Base-by-base conservation (phyloP, 2,113 vertebrate species). In the Dissostichus mawsoni region DNA sequence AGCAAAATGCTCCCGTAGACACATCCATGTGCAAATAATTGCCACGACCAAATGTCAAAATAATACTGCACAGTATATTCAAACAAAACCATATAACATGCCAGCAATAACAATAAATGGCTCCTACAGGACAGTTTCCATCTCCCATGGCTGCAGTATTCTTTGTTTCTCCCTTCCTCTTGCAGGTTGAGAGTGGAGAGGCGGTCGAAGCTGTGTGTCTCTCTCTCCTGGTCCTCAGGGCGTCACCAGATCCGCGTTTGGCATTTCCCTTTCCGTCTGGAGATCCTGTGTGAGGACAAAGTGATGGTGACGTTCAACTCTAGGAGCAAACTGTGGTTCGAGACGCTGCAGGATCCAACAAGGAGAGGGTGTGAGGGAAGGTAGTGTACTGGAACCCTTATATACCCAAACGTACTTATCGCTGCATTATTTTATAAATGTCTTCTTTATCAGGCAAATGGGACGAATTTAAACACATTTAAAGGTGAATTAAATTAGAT, bases 251-350 rank as follows among this genome's bases (percentile, higher is more conserved):
- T 96, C 48, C 74, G 89, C 8, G 72, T 98, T 57, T 95, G 91
- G 69, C 90, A 78, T 70, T 92, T 93, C 51, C 97, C 97, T 16
- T 97, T 99, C 84, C 94, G 88, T 8, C 41, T 98, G 78, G 95
- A 97, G 82, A 77, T 99, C 74, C 82, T 94, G 71, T 95, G 90
- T 74, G 92, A 94, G 57, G 92, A 91, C 2, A 95, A 97, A 50
- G 84, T 87, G 81, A 50, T 96, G 29, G 83, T 96, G n/a, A 97
- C 96, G 10, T 91, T 98, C 81, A 99, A 99, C 91, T 91, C 96
- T 41, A 87, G 86, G 66, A 94, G 94, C 9, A 93, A 95, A 36
- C 91, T 99, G 55, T 96, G 95, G 92, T 98, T 99, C 65, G 98
- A 99, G 83, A 92, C 94, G 9, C 86, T 96, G 16, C 96, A 90